Percentiles rank a stretch among this genome's conserved stretches.
phyloP scores from a whole-genome alignment of 1,140 invertebrate species.

The Ectropis grisescens region DNA sequence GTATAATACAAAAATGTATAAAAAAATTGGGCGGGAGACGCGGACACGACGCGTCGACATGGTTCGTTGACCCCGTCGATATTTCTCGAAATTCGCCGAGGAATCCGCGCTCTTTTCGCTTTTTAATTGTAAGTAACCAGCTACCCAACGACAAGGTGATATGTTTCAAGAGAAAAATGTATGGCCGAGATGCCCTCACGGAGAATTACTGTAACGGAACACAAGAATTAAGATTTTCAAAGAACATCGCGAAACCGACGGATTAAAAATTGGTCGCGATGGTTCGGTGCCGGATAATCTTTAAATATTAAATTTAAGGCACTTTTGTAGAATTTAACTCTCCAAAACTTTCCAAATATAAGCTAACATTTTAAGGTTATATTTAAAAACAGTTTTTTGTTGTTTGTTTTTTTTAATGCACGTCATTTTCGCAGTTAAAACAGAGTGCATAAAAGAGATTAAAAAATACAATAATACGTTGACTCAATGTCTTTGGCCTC shows the following conservation, averaged over 20 bases:
- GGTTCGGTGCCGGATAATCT: constrained; percentile 9
- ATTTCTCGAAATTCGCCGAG: constrained; percentile 64
- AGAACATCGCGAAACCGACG: constrained; percentile 22
- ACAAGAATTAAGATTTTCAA: constrained; percentile 34
- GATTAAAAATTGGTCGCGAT: constrained; percentile 22
- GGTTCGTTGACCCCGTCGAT: constrained; percentile 61
- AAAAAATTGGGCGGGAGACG: constrained; percentile 39
- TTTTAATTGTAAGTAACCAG: constrained; percentile 61
- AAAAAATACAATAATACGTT: too few relatives aligned
- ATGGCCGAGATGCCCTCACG: constrained; percentile 23
- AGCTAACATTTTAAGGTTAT: too few relatives aligned
- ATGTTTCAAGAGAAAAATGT: constrained; percentile 44
- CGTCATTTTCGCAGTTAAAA: too few relatives aligned
- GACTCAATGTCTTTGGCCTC: too few relatives aligned
- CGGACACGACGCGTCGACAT: constrained; percentile 56
- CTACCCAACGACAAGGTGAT: constrained; percentile 52
- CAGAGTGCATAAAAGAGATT: too few relatives aligned
- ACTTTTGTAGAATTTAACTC: too few relatives aligned
- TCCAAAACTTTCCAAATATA: too few relatives aligned
- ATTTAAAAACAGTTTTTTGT: too few relatives aligned
- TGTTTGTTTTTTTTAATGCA: too few relatives aligned
- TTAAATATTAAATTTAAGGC: too few relatives aligned
- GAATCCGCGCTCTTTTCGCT: constrained; percentile 61
- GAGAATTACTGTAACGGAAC: constrained; percentile 48
- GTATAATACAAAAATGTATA: constrained; percentile 35